Percentiles rank a stretch among this genome's conserved stretches.
Evolutionary conservation across 2,797 vertebrate species (phyloP).

Genomic region (Sebastes nivosus): DNA sequence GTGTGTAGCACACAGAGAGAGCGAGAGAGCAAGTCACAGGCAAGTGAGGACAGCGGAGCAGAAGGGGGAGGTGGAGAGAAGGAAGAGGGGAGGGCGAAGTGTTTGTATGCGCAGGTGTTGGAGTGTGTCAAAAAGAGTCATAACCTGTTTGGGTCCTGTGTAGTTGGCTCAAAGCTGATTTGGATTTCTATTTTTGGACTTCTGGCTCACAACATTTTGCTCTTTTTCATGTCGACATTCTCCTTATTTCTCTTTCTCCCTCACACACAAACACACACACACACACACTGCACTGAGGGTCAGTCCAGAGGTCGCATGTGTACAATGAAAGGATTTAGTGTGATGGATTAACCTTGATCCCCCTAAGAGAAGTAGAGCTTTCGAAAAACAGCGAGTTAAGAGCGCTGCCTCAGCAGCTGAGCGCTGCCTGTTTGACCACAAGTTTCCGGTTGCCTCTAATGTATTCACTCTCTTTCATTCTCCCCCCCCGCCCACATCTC

Average conservation of each 20-base stretch:
- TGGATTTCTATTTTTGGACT: not conserved
- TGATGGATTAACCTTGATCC: constrained; percentile 58
- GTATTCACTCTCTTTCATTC: not conserved
- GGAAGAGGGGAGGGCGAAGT: not conserved
- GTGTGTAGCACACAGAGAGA: not conserved
- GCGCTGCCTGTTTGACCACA: constrained; percentile 49
- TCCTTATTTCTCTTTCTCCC: not conserved
- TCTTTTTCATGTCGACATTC: not conserved
- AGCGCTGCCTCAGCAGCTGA: constrained; percentile 60
- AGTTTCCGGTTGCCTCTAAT: constrained; percentile 48
- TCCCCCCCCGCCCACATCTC: not conserved
- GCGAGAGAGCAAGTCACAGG: not conserved
- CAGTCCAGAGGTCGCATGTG: constrained; percentile 3
- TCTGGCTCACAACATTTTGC: not conserved
- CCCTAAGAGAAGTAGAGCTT: constrained; percentile 30
- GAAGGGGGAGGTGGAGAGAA: not conserved
- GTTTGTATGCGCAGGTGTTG: not conserved
- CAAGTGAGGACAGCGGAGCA: not conserved
- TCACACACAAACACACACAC: not conserved
- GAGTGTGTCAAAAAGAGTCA: not conserved
- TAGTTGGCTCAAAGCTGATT: not conserved
- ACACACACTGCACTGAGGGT: not conserved
- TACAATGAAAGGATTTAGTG: constrained; percentile 49
- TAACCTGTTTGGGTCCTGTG: constrained; percentile 5
- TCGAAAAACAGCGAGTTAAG: constrained; percentile 10